These are phyloP conservation scores for Catharus fuscescens DNA, from an alignment of 2,113 vertebrate species.

Conservation along the genomic window DNA sequence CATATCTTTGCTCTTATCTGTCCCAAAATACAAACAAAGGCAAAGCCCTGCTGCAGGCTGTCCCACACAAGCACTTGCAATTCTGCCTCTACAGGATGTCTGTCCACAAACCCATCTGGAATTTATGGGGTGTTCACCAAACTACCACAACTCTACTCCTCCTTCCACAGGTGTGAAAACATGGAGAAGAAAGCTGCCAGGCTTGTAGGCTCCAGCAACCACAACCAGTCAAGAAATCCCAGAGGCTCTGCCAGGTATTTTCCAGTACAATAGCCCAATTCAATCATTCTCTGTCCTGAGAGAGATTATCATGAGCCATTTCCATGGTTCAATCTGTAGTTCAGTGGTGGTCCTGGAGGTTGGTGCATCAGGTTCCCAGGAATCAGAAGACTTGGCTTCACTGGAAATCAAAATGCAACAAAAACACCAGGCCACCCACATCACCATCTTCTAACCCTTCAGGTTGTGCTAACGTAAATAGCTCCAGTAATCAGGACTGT, in stretches of 20 bases:
- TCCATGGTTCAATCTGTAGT: neutral
- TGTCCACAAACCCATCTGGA: neutral
- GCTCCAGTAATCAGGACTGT: constrained; percentile 56
- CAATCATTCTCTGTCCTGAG: neutral
- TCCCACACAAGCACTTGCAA: fast-evolving
- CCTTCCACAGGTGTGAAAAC: neutral
- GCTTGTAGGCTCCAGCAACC: neutral
- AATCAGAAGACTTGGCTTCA: neutral
- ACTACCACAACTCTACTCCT: neutral
- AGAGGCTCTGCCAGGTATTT: neutral
- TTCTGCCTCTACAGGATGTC: neutral
- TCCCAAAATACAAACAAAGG: neutral
- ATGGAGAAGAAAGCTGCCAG: neutral
- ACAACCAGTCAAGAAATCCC: neutral
- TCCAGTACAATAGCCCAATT: neutral
- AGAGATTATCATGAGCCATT: neutral
- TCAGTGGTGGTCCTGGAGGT: neutral
- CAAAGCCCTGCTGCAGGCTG: neutral
- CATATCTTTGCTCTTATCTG: neutral
- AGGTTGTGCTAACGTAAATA: constrained; percentile 34
- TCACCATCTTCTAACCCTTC: neutral
- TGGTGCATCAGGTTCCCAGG: neutral
- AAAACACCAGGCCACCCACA: neutral
- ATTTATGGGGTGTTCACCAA: neutral
- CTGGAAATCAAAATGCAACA: neutral